These are phyloP conservation scores for Melitaea athalia DNA, from an alignment of 2,888 invertebrate species.

Conservation along the genomic window DNA sequence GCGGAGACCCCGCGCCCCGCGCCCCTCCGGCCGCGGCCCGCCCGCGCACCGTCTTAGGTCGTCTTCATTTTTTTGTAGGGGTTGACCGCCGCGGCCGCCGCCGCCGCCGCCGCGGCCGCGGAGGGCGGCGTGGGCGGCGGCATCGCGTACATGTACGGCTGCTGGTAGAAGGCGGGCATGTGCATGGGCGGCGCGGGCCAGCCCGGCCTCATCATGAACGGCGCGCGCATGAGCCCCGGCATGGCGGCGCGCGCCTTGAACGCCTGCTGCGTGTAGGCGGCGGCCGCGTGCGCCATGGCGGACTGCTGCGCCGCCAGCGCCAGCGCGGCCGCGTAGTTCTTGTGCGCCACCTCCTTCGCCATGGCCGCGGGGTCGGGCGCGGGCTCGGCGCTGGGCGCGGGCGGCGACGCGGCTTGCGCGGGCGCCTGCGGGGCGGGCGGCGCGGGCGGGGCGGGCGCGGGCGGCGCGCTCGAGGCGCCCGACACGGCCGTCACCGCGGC, in stretches of 20 bases:
- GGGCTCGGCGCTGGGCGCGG: conserved; percentile 41
- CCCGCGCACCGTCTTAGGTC: conserved; percentile 80
- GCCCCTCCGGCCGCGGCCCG: conserved; percentile 67
- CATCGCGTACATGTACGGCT: conserved; percentile 79
- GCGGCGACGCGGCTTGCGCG: conserved; percentile 48
- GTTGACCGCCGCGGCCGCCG: conserved; percentile 83
- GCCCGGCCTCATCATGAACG: conserved; percentile 72
- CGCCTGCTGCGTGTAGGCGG: conserved; percentile 81
- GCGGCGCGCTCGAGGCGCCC: conserved; percentile 53
- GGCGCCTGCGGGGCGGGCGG: conserved; percentile 50
- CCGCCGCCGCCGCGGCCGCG: conserved; percentile 71
- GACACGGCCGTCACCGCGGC: conserved; percentile 57
- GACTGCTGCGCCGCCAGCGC: conserved; percentile 72
- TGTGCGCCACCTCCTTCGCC: conserved; percentile 92
- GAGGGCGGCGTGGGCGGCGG: conserved; percentile 73
- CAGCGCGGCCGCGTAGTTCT: conserved; percentile 88
- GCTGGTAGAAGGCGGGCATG: conserved; percentile 77
- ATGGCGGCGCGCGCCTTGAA: conserved; percentile 87
- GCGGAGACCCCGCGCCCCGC: conserved; percentile 79
- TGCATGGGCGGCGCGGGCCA: conserved; percentile 77
- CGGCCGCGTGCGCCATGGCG: conserved; percentile 74
- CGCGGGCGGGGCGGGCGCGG: conserved; percentile 52
- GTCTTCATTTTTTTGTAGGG: conserved; percentile 96
- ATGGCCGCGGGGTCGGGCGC: conserved; percentile 84
- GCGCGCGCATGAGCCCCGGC: conserved; percentile 72